These are phyloP conservation scores for Ips typographus DNA, from an alignment of 1,140 invertebrate species.

Conservation along the genomic window DNA sequence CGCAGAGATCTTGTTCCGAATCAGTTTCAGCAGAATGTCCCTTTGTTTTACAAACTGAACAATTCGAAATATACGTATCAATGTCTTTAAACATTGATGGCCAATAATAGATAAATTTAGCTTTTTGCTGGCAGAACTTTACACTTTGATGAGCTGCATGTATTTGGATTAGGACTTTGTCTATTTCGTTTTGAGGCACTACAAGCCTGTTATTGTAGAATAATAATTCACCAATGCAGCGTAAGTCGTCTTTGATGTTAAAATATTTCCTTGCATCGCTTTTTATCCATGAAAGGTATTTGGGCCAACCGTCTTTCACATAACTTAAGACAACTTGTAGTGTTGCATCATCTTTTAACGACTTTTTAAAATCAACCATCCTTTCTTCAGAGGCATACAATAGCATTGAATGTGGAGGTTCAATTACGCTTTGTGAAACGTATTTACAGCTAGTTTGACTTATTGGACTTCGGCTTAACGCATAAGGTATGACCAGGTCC, in stretches of 20 bases:
- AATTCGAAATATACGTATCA: neutral
- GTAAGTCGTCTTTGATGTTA: conserved; percentile 8
- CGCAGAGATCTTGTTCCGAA: neutral
- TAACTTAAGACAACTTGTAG: neutral
- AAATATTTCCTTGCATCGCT: conserved; percentile 1
- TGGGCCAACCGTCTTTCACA: conserved; percentile 16
- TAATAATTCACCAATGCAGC: neutral
- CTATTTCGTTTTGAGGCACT: conserved; percentile 5
- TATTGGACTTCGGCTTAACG: conserved; percentile 1
- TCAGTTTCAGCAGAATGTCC: neutral
- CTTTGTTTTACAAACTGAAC: neutral
- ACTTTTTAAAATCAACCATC: conserved; percentile 3
- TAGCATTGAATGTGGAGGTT: neutral
- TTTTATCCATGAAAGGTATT: conserved; percentile 10
- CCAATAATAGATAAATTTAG: conserved; percentile 11
- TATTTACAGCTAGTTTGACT: neutral
- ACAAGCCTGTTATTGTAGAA: conserved; percentile 6
- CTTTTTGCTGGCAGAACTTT: conserved; percentile 7
- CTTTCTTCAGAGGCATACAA: conserved; percentile 8
- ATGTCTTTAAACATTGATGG: conserved; percentile 9
- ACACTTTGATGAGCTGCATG: conserved; percentile 7
- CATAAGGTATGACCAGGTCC: neutral
- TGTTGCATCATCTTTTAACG: conserved; percentile 1
- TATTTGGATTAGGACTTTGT: conserved; percentile 6
- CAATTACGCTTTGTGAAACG: conserved; percentile 1